Evolutionary conservation across 1,140 invertebrate species (phyloP), one percentile per base, ranked within the genome.

Genomic region (Cyrtorhinus lividipennis): DNA sequence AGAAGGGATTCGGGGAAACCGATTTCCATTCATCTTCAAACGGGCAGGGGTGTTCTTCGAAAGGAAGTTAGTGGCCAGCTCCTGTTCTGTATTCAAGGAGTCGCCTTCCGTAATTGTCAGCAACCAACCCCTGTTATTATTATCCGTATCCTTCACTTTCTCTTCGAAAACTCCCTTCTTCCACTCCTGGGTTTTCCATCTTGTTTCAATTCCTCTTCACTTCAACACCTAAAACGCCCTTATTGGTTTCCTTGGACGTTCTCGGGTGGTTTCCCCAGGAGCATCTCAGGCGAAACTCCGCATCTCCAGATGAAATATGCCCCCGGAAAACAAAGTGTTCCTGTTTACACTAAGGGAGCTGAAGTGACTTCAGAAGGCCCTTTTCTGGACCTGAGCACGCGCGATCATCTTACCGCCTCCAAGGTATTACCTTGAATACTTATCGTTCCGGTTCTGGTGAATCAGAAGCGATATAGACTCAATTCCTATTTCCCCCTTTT

Each of bases 221-320:
- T 38, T 38, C 15, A 44, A 22, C 48, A 53, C 48, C 48, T 53
- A 53, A 53, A 53, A 53, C 48, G 12, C 10, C 48, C 48, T 53
- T 53, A 53, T 53, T 53, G 48, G 48, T 53, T 53, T 53, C 48
- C 48, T 53, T 20, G 48, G n/a, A n/a, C n/a, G n/a, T n/a, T n/a
- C n/a, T 53, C 20, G 48, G 48, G 20, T 10, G 38, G 38, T 10
- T 8, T 10, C 38, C 8, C 38, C 38, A 20, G 8, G 48, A 53
- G 20, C 48, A 53, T 53, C 48, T 20, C 48, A 53, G 5, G 5
- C n/a, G 10, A 5, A 12, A 12, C 20, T 53, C 48, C 48, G 48
- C 8, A 12, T 5, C 48, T 22, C 20, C 48, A 20, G 20, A 53
- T 53, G 48, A 53, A 53, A 53, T 53, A 53, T 53, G 8, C 18